Percentiles rank a stretch among this genome's conserved stretches.
phyloP scores from a whole-genome alignment of 2,113 vertebrate genomes.

The Epinephelus cyanopodus region DNA sequence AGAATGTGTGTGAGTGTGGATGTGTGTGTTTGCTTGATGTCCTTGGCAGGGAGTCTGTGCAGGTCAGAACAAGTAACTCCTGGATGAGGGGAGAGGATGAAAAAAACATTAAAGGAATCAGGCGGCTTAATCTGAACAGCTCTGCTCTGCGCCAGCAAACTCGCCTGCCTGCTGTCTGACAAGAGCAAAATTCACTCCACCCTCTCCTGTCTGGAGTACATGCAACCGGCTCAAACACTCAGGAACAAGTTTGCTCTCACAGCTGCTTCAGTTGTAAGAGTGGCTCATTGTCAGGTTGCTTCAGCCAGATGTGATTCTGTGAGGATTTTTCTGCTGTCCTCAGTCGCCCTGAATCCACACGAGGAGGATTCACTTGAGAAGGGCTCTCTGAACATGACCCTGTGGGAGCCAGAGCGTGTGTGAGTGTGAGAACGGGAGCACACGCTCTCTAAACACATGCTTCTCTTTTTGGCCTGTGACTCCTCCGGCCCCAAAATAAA shows the following conservation, averaged over 20 bases:
- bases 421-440: not conserved
- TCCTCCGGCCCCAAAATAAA: slow-evolving; percentile 65
- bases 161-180: slow-evolving; percentile 45
- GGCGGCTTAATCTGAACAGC: slow-evolving; percentile 48
- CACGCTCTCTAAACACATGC: slow-evolving; percentile 36
- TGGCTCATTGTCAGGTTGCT: slow-evolving; percentile 14
- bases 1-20: slow-evolving; percentile 14
- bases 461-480: slow-evolving; percentile 54
- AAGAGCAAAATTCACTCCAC: slow-evolving; percentile 31
- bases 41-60: slow-evolving; percentile 53
- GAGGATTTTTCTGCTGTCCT: slow-evolving; percentile 42
- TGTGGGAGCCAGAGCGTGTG: slow-evolving; percentile 3
- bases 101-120: slow-evolving; percentile 61
- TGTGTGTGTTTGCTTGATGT: slow-evolving; percentile 40
- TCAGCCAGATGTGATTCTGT: slow-evolving; percentile 23
- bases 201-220: slow-evolving; percentile 6
- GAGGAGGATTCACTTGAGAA: slow-evolving; percentile 20
- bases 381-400: slow-evolving; percentile 12
- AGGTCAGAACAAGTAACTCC: slow-evolving; percentile 66
- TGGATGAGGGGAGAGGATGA: slow-evolving; percentile 41
- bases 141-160: slow-evolving; percentile 32
- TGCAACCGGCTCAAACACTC: not conserved
- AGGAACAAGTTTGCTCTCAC: slow-evolving; percentile 30
- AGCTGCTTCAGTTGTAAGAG: slow-evolving; percentile 12
- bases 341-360: slow-evolving; percentile 8